phyloP scores from a whole-genome alignment of 1,140 invertebrate species.

The Frieseomelitta varia region DNA sequence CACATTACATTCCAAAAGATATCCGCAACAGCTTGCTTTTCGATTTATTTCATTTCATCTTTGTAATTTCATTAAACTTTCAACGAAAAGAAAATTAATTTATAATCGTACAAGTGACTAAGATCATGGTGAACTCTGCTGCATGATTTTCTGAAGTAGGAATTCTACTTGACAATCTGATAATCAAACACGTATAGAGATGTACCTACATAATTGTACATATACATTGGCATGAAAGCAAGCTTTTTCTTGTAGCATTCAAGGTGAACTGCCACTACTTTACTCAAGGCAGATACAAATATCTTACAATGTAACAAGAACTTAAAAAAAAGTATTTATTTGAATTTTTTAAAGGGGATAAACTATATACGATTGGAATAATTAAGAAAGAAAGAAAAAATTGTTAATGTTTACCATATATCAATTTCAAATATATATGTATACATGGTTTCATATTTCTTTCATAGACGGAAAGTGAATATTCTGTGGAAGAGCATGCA shows the following conservation, averaged over 20 bases:
- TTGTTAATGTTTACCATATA: background rate
- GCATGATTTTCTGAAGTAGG: background rate
- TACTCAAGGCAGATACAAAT: constrained; percentile 51
- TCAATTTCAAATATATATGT: background rate
- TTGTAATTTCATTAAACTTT: constrained; percentile 18
- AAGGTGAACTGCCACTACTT: constrained; percentile 61
- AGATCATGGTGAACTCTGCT: background rate
- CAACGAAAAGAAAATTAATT: background rate
- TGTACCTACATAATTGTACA: constrained; percentile 22
- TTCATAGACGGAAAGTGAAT: constrained; percentile 92
- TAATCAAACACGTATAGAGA: constrained; percentile 10
- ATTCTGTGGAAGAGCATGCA: constrained; percentile 90
- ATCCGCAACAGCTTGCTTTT: constrained; percentile 13
- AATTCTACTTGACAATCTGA: background rate
- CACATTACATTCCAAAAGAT: constrained; percentile 41
- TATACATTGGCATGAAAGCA: constrained; percentile 50
- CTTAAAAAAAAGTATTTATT: constrained; percentile 7
- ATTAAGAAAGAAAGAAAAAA: background rate
- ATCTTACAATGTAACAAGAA: constrained; percentile 23
- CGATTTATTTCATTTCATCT: background rate
- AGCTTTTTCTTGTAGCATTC: constrained; percentile 47
- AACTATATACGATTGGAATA: background rate
- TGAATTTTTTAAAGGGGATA: background rate
- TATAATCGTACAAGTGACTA: background rate
- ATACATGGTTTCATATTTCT: constrained; percentile 44